Evolutionary conservation across 92 coral and sea anemone genomes (phyloP), one percentile per base, ranked within the genome.

Genomic region (Ricordea florida): DNA sequence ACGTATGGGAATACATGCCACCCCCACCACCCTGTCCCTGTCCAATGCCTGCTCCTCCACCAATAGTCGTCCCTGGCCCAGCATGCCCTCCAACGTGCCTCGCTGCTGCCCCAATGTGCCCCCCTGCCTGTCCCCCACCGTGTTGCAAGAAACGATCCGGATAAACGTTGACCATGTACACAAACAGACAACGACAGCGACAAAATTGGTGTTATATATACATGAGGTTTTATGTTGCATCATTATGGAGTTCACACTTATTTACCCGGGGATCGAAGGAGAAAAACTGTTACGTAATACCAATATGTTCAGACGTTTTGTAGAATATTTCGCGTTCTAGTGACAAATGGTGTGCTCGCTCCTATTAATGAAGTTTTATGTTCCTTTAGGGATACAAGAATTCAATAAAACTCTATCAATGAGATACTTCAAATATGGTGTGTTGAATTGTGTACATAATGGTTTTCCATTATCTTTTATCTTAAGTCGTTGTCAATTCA

Each of bases 1-100:
- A 91, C 72, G 97, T 91, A 41, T 91, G 97, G 97, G 97, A 91
- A 69, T 91, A 87, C 68, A 80, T 74, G 32, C 97, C 97, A 62
- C 93, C 97, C 37, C 90, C 97, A 62, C 90, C 93, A 76, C 85
- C 88, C 27, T 81, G 91, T 75, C 88, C 91, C 55, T 87, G 89
- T 37, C 92, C 92, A 42, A 33, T 78, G 82, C 89, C 92, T 10
- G 59, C 83, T 40, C 94, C 94, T 13, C 72, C 79, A 43, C 92
- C 92, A 72, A 46, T 74, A 34, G 81, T 86, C 9, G 58, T 70
- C 17, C 76, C 89, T 13, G 49, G 66, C 24, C 86, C 89, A 29
- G 85, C 89, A 5, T 58, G 74, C 25, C 64, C 64, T 5, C 21
- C 94, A 53, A 2, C 53, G 20, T 65, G 87, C 71, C 24, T 50